Conservation (phyloP, 2,113 vertebrate species). For the Pygoscelis adeliae region DNA sequence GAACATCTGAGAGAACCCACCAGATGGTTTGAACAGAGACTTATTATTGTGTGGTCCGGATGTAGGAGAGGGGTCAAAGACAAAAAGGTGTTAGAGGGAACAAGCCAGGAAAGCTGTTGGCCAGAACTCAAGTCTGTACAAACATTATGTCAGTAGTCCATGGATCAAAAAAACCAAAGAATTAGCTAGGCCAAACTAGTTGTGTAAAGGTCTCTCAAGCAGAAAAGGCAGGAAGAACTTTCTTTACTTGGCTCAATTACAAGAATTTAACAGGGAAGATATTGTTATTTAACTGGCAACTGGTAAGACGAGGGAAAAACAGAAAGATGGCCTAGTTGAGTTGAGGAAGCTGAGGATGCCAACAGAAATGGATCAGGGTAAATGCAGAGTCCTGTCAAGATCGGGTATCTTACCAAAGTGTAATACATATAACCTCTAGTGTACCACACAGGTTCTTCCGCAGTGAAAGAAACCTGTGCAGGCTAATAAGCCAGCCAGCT, state of each 20-base stretch:
- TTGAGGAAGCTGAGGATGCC: background rate
- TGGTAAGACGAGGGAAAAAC: background rate
- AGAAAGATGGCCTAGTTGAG: background rate
- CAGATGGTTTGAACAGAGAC: background rate
- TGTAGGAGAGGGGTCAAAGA: background rate
- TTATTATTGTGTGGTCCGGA: background rate
- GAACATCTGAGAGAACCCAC: background rate
- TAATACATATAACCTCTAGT: too few relatives aligned
- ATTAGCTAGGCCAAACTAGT: background rate
- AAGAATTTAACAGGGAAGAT: background rate
- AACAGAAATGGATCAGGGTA: background rate
- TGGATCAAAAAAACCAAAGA: background rate
- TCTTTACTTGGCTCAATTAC: background rate
- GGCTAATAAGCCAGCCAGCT: background rate
- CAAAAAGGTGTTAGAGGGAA: background rate
- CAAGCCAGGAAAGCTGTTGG: background rate
- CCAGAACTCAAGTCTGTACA: background rate
- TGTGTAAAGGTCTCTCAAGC: background rate
- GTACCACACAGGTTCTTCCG: background rate
- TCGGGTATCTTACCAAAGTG: background rate
- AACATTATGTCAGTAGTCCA: background rate
- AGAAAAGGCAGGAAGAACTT: background rate
- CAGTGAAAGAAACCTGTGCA: background rate
- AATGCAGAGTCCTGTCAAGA: background rate
- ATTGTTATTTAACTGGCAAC: background rate